Percentiles rank a stretch among this genome's conserved stretches.
These are phyloP conservation scores for Sceloporus tristichus DNA, from an alignment of 2,113 vertebrate genomes.

Conservation along the genomic window DNA sequence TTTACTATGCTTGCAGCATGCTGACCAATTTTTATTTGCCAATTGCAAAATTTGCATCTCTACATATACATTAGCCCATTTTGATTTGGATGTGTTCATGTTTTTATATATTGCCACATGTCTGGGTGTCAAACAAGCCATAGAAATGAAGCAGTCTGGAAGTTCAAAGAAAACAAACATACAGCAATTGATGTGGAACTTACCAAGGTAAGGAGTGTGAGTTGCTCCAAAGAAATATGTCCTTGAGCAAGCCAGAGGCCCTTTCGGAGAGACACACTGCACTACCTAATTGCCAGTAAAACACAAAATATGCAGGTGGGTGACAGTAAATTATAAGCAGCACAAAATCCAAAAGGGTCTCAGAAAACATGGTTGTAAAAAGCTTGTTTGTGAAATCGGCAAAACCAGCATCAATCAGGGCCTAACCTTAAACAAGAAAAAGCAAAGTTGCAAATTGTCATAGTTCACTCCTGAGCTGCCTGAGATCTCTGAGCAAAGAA, in stretches of 20 bases:
- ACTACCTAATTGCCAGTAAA: conserved; percentile 81
- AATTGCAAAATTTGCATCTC: too few species aligned
- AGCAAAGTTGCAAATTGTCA: not conserved
- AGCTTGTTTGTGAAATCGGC: not conserved
- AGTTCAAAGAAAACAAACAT: not conserved
- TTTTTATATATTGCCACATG: too few species aligned
- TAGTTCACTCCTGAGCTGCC: too few species aligned
- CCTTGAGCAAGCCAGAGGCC: conserved; percentile 91
- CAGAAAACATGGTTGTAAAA: not conserved
- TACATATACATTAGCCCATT: too few species aligned
- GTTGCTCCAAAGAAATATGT: conserved; percentile 96
- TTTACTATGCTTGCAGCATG: too few species aligned
- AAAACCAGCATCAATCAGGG: not conserved
- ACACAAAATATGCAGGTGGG: conserved; percentile 40
- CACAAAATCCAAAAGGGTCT: not conserved
- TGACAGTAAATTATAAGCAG: not conserved
- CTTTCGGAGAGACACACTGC: conserved; percentile 93
- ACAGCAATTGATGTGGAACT: conserved; percentile 51
- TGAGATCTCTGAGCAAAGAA: too few species aligned
- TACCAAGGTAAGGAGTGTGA: conserved; percentile 91
- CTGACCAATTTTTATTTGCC: too few species aligned
- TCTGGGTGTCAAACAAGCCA: not conserved
- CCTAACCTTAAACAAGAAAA: not conserved
- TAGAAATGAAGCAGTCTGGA: not conserved
- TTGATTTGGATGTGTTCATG: not conserved